A percentile compares a stretch with the other conserved stretches of the same genome.
These are phyloP conservation scores for Paramormyrops kingsleyae DNA, from an alignment of 2,113 vertebrate species.

Conservation along the genomic window DNA sequence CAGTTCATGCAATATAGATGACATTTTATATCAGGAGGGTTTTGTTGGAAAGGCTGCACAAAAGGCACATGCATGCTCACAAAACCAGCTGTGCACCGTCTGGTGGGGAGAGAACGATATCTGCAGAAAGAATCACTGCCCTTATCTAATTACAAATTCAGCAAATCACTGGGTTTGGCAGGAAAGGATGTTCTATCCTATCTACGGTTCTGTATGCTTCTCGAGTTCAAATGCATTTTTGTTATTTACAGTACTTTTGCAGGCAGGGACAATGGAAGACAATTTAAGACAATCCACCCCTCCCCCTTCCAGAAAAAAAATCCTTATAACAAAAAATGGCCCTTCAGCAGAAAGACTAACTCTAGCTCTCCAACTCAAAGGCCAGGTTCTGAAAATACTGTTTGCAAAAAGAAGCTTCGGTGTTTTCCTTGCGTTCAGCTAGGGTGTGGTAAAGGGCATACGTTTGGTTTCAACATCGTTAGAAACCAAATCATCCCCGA, in stretches of 20 bases:
- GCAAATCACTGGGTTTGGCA: not conserved
- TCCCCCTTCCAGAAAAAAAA: not conserved
- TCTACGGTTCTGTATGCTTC: not conserved
- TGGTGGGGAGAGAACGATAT: not conserved
- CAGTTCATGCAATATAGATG: slow-evolving; percentile 16
- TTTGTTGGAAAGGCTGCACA: not conserved
- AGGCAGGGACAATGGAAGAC: not conserved
- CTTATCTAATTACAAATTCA: slow-evolving; percentile 13
- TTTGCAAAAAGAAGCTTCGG: not conserved
- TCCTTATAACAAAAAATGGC: not conserved
- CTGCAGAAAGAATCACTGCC: not conserved
- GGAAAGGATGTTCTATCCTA: not conserved
- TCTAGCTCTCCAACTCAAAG: not conserved
- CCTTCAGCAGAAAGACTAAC: not conserved
- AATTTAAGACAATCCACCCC: not conserved
- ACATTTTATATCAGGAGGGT: not conserved
- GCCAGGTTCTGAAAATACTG: not conserved
- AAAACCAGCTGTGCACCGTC: not conserved
- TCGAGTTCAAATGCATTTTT: not conserved
- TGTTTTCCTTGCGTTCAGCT: not conserved
- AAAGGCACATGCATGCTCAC: not conserved
- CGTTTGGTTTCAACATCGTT: not conserved
- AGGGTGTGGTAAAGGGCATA: not conserved
- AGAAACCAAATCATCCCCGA: not conserved
- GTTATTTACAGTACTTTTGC: not conserved